These are phyloP conservation scores for Stegastes partitus DNA, from an alignment of 2,113 vertebrate species.

Conservation along the genomic window DNA sequence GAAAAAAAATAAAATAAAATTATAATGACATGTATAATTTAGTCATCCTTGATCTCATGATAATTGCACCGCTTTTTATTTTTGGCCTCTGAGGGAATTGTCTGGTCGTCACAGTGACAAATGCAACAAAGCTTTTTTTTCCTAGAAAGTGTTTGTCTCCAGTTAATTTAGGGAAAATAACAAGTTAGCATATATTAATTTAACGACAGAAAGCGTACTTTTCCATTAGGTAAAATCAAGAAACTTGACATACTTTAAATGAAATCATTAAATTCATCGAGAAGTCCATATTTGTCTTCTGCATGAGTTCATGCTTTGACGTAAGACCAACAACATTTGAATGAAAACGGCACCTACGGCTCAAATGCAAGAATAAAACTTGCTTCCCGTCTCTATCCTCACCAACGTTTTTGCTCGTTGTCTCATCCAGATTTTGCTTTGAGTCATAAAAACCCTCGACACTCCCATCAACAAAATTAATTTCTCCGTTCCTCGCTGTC, in stretches of 20 bases:
- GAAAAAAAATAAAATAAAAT: too few relatives aligned
- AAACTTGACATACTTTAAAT: too few relatives aligned
- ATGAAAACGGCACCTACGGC: not conserved
- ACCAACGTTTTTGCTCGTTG: not conserved
- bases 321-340: not conserved
- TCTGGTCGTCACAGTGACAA: not conserved
- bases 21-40: conserved; percentile 19
- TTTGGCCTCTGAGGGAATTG: not conserved
- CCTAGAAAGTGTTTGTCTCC: not conserved
- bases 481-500: not conserved
- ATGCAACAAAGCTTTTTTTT: not conserved
- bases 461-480: not conserved
- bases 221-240: too few relatives aligned
- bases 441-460: not conserved
- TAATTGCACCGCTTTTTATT: not conserved
- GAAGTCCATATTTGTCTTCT: too few relatives aligned
- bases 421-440: not conserved
- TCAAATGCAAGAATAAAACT: not conserved
- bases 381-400: not conserved
- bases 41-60: not conserved
- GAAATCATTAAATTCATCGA: too few relatives aligned
- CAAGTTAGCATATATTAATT: too few relatives aligned
- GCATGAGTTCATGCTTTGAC: too few relatives aligned
- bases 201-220: too few relatives aligned
- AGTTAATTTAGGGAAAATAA: not conserved